Percentiles rank a stretch among this genome's conserved stretches.
Conservation (phyloP, 2,797 vertebrate species). For the Tenualosa ilisha region DNA sequence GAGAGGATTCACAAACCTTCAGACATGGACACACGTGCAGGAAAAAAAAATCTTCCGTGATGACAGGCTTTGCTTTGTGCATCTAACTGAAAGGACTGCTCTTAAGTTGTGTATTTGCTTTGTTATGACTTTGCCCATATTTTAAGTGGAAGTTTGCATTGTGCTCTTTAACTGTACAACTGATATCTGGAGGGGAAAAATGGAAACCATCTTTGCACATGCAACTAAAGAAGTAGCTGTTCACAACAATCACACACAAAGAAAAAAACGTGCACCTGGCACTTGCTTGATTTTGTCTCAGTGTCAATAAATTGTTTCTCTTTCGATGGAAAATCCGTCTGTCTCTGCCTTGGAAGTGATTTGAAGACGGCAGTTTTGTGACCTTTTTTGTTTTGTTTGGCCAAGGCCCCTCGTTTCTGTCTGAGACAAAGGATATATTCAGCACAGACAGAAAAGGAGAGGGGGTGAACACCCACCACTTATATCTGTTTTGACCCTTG, state of each 20-base stretch:
- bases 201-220: slow-evolving; percentile 87
- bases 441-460: slow-evolving; percentile 56
- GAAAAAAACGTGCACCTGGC: slow-evolving; percentile 75
- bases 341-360: slow-evolving; percentile 88
- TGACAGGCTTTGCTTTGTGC: slow-evolving; percentile 58
- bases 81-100: slow-evolving; percentile 83
- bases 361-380: slow-evolving; percentile 88
- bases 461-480: background rate
- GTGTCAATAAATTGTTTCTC: slow-evolving; percentile 94
- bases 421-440: slow-evolving; percentile 52
- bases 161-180: slow-evolving; percentile 85
- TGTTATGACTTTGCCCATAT: slow-evolving; percentile 89
- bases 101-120: slow-evolving; percentile 85
- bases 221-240: slow-evolving; percentile 89
- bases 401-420: slow-evolving; percentile 59
- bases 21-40: slow-evolving; percentile 62
- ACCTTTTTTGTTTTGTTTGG: slow-evolving; percentile 83
- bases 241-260: slow-evolving; percentile 70
- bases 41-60: slow-evolving; percentile 76
- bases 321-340: slow-evolving; percentile 89
- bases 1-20: background rate
- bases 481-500: slow-evolving; percentile 20
- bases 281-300: slow-evolving; percentile 94
- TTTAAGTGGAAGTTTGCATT: slow-evolving; percentile 89
- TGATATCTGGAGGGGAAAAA: slow-evolving; percentile 89